Evolutionary conservation across 2,797 vertebrate genomes (phyloP), one percentile per base, ranked within the genome.

Genomic region (Tadarida brasiliensis): DNA sequence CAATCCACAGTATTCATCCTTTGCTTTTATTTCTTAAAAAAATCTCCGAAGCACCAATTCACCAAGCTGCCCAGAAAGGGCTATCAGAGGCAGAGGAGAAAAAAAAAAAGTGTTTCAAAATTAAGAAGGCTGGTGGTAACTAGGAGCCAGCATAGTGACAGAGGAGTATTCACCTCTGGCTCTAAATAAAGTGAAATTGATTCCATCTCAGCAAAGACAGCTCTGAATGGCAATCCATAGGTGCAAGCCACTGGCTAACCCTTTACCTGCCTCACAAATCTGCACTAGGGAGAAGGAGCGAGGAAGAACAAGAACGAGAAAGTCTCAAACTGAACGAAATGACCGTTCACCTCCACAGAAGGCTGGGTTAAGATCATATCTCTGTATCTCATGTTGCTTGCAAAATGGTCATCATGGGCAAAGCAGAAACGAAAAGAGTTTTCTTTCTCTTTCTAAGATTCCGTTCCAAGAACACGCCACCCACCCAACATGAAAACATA

Each of bases 211-310:
- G 74, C 78, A 88, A 86, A 97, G 67, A 80, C 0, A 0, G 15
- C 70, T 97, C 76, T 54, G 71, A 94, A 85, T 78, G 33, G 3
- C 61, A 44, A 89, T 83, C 88, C 67, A 73, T 84, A 73, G 63
- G 47, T 88, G 47, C 84, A 93, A 0, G 10, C 81, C 90, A 56
- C 77, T 92, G 92, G 2, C 57, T 67, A 54, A 51, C 83, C 39
- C 85, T 97, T 96, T 93, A 96, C 82, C 71, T 10, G 24, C 81
- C 56, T 92, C 30, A 97, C 94, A 97, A 96, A 96, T 93, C 93
- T 97, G 82, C 90, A 71, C 51, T 73, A 61, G 44, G 51, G n/a
- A 92, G 15, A 71, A 7, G 0, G 1, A 96, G 51, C 61, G 47
- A 74, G 56, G 28, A 22, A 63, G 51, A 33, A 14, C 68, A 84